phyloP scores from a whole-genome alignment of 2,797 vertebrate species.

The Pitangus sulphuratus region DNA sequence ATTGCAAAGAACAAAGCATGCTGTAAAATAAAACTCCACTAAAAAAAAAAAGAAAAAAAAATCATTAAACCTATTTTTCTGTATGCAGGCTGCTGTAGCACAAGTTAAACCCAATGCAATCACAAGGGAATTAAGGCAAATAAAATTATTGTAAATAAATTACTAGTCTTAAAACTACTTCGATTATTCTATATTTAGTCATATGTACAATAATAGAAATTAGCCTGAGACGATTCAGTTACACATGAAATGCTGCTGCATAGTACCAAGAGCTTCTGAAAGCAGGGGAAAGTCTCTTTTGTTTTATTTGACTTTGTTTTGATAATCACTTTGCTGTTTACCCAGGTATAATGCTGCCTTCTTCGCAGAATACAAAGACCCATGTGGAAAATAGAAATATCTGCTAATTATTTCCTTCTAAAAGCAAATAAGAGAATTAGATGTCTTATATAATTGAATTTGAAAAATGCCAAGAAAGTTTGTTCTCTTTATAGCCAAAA shows the following conservation, averaged over 20 bases:
- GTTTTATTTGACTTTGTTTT: constrained; percentile 64
- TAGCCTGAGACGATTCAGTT: constrained; percentile 27
- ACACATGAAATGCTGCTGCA: not conserved
- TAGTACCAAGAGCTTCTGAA: constrained; percentile 17
- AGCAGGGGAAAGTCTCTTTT: constrained; percentile 1
- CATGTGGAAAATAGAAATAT: constrained; percentile 60
- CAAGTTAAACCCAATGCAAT: constrained; percentile 43
- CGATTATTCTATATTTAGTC: not conserved
- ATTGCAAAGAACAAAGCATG: constrained; percentile 10
- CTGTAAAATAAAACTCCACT: constrained; percentile 13
- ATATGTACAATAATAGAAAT: not conserved
- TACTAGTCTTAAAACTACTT: constrained; percentile 15
- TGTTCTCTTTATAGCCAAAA: constrained; percentile 12
- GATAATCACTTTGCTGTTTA: constrained; percentile 54
- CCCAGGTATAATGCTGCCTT: constrained; percentile 51
- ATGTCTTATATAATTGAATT: constrained; percentile 68
- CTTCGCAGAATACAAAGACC: constrained; percentile 58
- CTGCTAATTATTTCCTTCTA: constrained; percentile 69
- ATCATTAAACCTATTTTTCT: constrained; percentile 60
- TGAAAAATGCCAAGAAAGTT: constrained; percentile 40
- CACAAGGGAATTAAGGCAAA: constrained; percentile 44
- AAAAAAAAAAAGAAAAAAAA: constrained; percentile 52
- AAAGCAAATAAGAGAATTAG: constrained; percentile 65
- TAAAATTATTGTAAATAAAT: constrained; percentile 51
- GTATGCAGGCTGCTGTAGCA: not conserved